phyloP scores from a whole-genome alignment of 1,140 invertebrate genomes.

The Oedothorax gibbosus region DNA sequence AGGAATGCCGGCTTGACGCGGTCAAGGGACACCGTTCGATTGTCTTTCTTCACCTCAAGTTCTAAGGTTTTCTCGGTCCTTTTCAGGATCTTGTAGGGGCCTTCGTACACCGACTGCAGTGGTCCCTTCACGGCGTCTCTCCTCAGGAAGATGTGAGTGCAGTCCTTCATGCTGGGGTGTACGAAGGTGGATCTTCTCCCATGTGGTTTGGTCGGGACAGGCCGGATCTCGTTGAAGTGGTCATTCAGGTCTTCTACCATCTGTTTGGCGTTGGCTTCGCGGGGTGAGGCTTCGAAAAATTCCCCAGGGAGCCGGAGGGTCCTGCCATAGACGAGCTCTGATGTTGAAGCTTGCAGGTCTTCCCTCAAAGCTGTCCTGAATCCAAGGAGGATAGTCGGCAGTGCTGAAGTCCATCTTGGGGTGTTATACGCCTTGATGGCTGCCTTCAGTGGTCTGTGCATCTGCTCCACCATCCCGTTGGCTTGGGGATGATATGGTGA shows the following conservation, averaged over 20 bases:
- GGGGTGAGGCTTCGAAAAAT: neutral
- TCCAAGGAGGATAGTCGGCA: conserved; percentile 7
- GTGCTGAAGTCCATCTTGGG: neutral
- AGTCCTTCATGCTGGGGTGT: neutral
- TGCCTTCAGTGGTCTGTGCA: conserved; percentile 14
- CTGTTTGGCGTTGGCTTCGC: neutral
- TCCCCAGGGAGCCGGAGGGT: conserved; percentile 13
- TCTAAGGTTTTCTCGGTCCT: neutral
- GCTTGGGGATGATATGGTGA: conserved; percentile 17
- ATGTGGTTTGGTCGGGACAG: neutral
- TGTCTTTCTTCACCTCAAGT: neutral
- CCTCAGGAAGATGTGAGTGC: neutral
- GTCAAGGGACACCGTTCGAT: neutral
- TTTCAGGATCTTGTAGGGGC: neutral
- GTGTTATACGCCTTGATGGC: neutral
- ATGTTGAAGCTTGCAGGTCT: conserved; percentile 1
- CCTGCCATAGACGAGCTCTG: conserved; percentile 3
- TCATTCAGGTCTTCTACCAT: neutral
- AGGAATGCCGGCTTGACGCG: neutral
- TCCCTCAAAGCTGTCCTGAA: neutral
- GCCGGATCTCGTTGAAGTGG: neutral
- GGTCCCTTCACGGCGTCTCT: conserved; percentile 16
- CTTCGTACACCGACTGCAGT: conserved; percentile 15
- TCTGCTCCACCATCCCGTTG: conserved; percentile 2
- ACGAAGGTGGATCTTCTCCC: neutral